Base-by-base conservation (phyloP, 1,140 invertebrate species). In the Hycleus phaleratus region DNA sequence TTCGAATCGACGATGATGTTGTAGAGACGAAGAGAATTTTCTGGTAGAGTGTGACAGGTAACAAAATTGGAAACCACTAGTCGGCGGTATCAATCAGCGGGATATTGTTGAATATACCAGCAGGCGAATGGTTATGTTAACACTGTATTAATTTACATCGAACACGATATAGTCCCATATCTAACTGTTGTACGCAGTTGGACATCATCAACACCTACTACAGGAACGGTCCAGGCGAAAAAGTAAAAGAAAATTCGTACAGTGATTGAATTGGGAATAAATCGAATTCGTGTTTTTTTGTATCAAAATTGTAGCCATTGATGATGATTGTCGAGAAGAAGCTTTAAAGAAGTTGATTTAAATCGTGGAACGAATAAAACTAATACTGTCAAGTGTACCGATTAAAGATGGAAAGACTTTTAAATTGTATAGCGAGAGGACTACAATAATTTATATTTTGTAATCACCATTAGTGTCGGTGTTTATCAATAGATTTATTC, bases 101-200 rank as follows among this genome's bases (percentile, higher is more conserved):
- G 51, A 53, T 40, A 49, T 53, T 53, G 51, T 53, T 32, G 51
- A 53, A 32, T 32, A 45, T 53, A 40, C 40, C 51, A 53, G 51
- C 51, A 53, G 51, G 51, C 51, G 46, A 12, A 48, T 46, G 32
- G 51, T 46, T 45, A 42, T 53, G 51, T 53, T 53, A 51, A 51
- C 49, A 40, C 11, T 40, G 49, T 51, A 51, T 51, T 51, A 53
- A 53, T 53, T 53, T 46, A 53, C 51, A 40, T 45, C 51, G 46
- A 53, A 53, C 51, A 53, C 51, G 51, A 53, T 53, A 53, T 53
- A 53, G 42, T 11, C 51, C 51, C 51, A 53, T 53, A 53, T 53
- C 51, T 53, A 53, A 53, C 51, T 45, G 39, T 11, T 46, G 38
- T 53, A 42, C 51, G 18, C 51, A 46, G 51, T 45, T 53, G 51